These are phyloP conservation scores for Amyelois transitella DNA, from an alignment of 1,140 invertebrate species.

Conservation along the genomic window DNA sequence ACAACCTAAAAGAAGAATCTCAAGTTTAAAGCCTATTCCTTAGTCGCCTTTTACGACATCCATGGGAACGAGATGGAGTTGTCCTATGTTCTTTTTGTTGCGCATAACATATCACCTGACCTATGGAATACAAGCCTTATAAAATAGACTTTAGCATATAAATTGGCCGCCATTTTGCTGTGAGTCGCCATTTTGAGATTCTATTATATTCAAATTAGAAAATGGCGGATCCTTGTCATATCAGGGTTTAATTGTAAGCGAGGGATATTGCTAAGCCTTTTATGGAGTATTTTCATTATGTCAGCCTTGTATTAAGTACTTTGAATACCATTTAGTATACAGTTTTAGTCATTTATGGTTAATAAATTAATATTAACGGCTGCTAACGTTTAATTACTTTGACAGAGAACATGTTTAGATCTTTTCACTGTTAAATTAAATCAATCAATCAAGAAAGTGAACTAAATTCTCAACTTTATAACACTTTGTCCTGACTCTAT, in stretches of 20 bases:
- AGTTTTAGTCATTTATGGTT: background rate
- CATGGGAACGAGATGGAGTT: too few species aligned
- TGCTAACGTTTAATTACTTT: background rate
- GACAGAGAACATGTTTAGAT: too few species aligned
- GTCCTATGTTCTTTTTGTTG: too few species aligned
- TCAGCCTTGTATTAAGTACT: background rate
- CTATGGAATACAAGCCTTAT: background rate
- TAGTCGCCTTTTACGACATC: too few species aligned
- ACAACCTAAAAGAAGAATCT: too few species aligned
- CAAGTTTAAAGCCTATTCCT: too few species aligned
- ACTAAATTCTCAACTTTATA: too few species aligned
- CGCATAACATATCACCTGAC: too few species aligned
- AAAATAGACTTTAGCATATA: constrained; percentile 27
- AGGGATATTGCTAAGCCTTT: background rate
- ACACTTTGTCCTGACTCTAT: too few species aligned
- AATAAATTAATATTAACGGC: background rate
- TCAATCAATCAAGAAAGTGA: too few species aligned
- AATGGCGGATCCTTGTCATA: background rate
- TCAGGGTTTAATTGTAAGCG: background rate
- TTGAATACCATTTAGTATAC: too few species aligned
- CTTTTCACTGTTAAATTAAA: too few species aligned
- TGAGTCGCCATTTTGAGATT: constrained; percentile 36
- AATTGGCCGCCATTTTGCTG: constrained; percentile 27
- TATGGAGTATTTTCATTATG: background rate
- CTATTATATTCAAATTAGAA: constrained; percentile 46